Evolutionary conservation across 2,797 vertebrate genomes (phyloP).

Genomic region (Microhierax caerulescens): DNA sequence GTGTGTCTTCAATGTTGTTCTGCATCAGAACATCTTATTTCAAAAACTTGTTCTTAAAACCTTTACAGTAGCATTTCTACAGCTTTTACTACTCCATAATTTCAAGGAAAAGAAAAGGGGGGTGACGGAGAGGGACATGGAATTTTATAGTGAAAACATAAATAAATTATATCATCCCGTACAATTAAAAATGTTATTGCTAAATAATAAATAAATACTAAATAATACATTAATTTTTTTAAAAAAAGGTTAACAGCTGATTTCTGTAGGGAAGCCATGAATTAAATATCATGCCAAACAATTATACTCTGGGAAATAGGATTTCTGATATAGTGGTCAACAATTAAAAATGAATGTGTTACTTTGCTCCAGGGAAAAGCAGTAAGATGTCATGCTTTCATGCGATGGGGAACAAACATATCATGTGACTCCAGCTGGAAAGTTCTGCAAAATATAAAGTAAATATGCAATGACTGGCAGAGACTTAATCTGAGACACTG

Average conservation of each 20-base stretch:
- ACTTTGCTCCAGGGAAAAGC: conserved; percentile 44
- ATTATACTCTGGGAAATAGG: conserved; percentile 61
- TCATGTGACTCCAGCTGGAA: not conserved
- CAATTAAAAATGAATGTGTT: conserved; percentile 66
- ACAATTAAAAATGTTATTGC: conserved; percentile 53
- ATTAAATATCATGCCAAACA: conserved; percentile 65
- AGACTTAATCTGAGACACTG: not conserved
- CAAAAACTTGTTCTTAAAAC: not conserved
- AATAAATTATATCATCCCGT: conserved; percentile 43
- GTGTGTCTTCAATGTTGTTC: not conserved
- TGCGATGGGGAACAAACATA: not conserved
- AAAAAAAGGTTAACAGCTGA: conserved; percentile 44
- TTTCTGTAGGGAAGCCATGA: conserved; percentile 61
- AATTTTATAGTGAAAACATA: conserved; percentile 39
- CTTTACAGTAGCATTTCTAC: not conserved
- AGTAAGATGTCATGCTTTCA: not conserved
- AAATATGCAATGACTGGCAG: not conserved
- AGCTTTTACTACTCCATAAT: not conserved
- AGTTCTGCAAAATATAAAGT: conserved; percentile 14
- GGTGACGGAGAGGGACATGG: not conserved
- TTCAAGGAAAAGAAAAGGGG: not conserved
- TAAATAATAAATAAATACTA: conserved; percentile 72
- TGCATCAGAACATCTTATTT: not conserved
- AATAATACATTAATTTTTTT: conserved; percentile 42
- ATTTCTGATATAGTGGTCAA: conserved; percentile 55